phyloP scores from a whole-genome alignment of 2,797 vertebrate species.

The Furcifer pardalis region DNA sequence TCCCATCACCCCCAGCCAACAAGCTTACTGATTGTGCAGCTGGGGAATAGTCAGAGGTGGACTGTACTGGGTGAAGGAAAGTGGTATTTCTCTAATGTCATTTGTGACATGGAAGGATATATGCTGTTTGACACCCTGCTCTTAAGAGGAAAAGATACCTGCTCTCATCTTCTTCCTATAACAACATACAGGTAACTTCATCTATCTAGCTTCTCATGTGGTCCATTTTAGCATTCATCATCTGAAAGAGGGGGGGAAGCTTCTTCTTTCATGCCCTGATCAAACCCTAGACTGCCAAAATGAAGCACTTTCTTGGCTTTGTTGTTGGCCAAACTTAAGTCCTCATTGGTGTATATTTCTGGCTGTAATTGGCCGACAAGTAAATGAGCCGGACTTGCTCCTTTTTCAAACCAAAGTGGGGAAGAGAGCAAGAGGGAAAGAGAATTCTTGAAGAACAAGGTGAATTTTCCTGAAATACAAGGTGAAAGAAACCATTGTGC shows the following conservation, averaged over 20 bases:
- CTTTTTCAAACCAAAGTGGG: too few species aligned
- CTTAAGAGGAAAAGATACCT: neutral
- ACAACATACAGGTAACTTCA: neutral
- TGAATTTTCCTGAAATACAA: slow-evolving; percentile 1
- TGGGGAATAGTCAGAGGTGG: neutral
- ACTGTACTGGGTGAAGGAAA: neutral
- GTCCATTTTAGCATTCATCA: neutral
- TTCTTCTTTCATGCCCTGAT: too few species aligned
- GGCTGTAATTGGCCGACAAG: too few species aligned
- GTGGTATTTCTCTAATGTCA: neutral
- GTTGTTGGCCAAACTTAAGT: too few species aligned
- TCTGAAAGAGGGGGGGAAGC: too few species aligned
- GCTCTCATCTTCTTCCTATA: too few species aligned
- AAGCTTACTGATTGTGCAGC: neutral
- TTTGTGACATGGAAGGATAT: neutral
- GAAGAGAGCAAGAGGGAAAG: too few species aligned
- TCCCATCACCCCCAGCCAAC: neutral
- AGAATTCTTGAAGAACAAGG: slow-evolving; percentile 23
- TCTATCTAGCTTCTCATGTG: neutral
- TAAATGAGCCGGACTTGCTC: too few species aligned
- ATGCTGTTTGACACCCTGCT: neutral
- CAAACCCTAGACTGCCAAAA: too few species aligned
- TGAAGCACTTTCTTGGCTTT: too few species aligned
- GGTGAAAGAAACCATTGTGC: neutral
- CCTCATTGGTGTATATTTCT: too few species aligned